phyloP scores from a whole-genome alignment of 2,888 invertebrate genomes.

The Torymus auratus region DNA sequence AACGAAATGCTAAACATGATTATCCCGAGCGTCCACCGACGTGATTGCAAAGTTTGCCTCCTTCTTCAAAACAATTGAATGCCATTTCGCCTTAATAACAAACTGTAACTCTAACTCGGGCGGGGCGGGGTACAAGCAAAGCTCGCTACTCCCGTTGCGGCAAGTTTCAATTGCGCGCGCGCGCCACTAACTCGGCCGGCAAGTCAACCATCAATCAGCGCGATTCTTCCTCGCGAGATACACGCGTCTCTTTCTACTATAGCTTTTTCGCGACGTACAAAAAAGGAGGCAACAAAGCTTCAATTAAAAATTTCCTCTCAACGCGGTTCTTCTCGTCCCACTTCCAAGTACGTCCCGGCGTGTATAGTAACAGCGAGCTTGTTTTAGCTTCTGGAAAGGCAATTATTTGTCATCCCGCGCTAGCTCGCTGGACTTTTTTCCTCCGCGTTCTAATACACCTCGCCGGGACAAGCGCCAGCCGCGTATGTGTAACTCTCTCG shows the following conservation, averaged over 20 bases:
- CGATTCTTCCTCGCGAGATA: neutral
- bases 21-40: neutral
- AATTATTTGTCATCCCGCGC: conserved; percentile 30
- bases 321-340: conserved; percentile 1
- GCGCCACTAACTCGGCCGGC: conserved; percentile 14
- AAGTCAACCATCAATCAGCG: conserved; percentile 40
- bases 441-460: no score
- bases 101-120: conserved; percentile 22
- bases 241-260: neutral
- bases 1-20: neutral
- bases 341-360: neutral
- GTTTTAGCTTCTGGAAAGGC: conserved; percentile 6
- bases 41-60: conserved; percentile 1
- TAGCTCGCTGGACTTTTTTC: no score
- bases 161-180: conserved; percentile 46
- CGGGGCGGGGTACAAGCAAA: neutral
- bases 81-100: conserved; percentile 22
- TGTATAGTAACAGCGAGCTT: neutral
- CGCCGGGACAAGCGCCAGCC: no score
- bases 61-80: conserved; percentile 12
- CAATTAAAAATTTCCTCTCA: conserved; percentile 30
- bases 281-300: conserved; percentile 22
- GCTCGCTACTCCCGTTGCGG: conserved; percentile 7
- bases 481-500: no score
- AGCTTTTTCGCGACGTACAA: neutral